Percentiles rank a stretch among this genome's conserved stretches.
Conservation (phyloP, 2,113 vertebrate genomes). For the Notothenia coriiceps region DNA sequence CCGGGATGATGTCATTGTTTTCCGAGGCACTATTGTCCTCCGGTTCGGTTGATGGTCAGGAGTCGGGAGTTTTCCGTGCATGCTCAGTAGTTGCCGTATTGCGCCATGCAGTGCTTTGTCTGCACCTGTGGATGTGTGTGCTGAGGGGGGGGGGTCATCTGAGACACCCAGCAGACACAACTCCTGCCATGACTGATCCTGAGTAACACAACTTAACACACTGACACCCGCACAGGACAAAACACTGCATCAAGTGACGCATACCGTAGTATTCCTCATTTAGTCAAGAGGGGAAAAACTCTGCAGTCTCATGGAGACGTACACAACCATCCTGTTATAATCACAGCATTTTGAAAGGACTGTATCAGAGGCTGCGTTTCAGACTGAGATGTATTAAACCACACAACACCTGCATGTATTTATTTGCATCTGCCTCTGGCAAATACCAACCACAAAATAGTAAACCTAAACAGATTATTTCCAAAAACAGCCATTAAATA, state of each 20-base stretch:
- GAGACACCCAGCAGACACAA: slow-evolving; percentile 2
- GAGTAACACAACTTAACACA: neutral
- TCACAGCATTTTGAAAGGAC: neutral
- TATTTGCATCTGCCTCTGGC: neutral
- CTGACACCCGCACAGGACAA: neutral
- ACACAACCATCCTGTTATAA: neutral
- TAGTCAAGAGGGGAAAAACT: neutral
- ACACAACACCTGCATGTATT: neutral
- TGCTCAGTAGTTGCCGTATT: slow-evolving; percentile 76
- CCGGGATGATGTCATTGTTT: slow-evolving; percentile 81
- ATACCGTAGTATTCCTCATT: neutral
- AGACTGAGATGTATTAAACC: neutral
- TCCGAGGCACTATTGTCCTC: slow-evolving; percentile 72
- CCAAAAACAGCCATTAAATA: neutral
- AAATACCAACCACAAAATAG: slow-evolving; percentile 1
- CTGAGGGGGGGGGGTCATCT: neutral
- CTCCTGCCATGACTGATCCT: neutral
- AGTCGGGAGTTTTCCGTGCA: slow-evolving; percentile 76
- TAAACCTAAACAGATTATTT: neutral
- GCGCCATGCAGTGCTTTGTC: slow-evolving; percentile 65
- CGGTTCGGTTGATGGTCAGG: slow-evolving; percentile 66
- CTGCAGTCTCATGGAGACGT: neutral
- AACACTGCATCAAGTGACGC: neutral
- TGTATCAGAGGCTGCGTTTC: slow-evolving; percentile 13
- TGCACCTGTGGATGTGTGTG: slow-evolving; percentile 49